A percentile compares a stretch with the other conserved stretches of the same genome.
These are phyloP conservation scores for Temnothorax ravouxi DNA, from an alignment of 2,888 invertebrate genomes.

Conservation along the genomic window DNA sequence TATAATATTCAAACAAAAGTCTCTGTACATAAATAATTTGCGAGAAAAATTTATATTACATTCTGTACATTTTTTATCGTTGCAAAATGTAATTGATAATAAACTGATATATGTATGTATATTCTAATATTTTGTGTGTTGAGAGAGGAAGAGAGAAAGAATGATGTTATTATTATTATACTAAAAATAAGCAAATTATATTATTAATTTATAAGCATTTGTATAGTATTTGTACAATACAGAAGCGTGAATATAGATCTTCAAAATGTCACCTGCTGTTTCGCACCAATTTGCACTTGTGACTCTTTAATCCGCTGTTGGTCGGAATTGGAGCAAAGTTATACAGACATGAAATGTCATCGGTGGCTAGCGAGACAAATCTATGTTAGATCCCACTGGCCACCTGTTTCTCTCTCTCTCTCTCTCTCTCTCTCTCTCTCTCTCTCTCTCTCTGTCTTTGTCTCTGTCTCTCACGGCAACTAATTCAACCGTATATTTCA, in stretches of 20 bases:
- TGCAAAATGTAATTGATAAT: not conserved
- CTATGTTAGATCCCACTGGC: not conserved
- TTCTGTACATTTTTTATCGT: not conserved
- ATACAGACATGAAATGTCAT: conserved; percentile 1
- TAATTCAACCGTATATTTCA: conserved; percentile 44
- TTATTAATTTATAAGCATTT: not conserved
- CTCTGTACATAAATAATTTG: not conserved
- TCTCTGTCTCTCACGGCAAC: not conserved
- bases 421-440: not conserved
- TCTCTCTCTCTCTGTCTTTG: not conserved
- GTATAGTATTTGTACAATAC: not conserved
- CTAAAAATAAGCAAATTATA: not conserved
- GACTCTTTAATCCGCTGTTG: conserved; percentile 7
- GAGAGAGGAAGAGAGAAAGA: not conserved
- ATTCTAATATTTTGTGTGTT: not conserved
- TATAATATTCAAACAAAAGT: not conserved
- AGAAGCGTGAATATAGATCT: not conserved
- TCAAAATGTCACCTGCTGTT: conserved; percentile 23
- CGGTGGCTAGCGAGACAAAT: conserved; percentile 18
- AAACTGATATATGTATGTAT: not conserved
- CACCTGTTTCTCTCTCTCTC: not conserved
- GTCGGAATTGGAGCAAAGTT: not conserved
- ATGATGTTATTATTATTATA: not conserved
- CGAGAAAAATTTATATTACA: not conserved
- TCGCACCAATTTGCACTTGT: not conserved